phyloP scores from a whole-genome alignment of 1,140 invertebrate species.

The Drosophila elegans region DNA sequence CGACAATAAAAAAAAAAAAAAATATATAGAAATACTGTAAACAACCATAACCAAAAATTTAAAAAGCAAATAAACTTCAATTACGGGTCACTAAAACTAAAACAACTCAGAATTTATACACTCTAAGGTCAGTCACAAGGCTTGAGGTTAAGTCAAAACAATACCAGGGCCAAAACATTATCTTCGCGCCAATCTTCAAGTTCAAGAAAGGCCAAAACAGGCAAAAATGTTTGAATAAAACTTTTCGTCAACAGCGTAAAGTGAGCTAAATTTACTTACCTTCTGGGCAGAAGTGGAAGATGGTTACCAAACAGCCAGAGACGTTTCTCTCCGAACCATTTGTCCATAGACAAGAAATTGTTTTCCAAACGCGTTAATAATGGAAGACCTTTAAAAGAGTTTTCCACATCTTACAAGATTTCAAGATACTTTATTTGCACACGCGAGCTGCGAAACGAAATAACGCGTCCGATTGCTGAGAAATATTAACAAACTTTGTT shows the following conservation, averaged over 20 bases:
- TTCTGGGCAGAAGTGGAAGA: slow-evolving; percentile 91
- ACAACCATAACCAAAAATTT: too few species aligned
- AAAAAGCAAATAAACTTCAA: too few species aligned
- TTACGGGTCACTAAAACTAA: neutral
- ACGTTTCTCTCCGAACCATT: slow-evolving; percentile 94
- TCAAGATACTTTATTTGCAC: slow-evolving; percentile 33
- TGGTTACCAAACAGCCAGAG: slow-evolving; percentile 94
- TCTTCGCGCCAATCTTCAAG: slow-evolving; percentile 54
- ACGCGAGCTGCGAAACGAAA: slow-evolving; percentile 54
- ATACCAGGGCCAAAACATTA: slow-evolving; percentile 57
- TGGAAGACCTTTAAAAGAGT: neutral
- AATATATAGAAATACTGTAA: too few species aligned
- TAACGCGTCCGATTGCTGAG: slow-evolving; percentile 56
- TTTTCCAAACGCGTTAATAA: slow-evolving; percentile 6
- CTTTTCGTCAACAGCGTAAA: slow-evolving; percentile 33
- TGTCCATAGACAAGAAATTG: slow-evolving; percentile 88
- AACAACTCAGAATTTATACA: neutral
- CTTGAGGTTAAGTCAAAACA: slow-evolving; percentile 66
- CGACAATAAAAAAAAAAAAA: too few species aligned
- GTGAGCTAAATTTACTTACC: slow-evolving; percentile 86
- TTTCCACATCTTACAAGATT: slow-evolving; percentile 32
- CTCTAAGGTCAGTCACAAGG: slow-evolving; percentile 3
- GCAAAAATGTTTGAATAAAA: neutral
- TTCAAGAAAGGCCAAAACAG: slow-evolving; percentile 47
- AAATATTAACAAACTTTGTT: slow-evolving; percentile 78